Conservation (phyloP, 2,888 invertebrate genomes). For the Agrochola lota region DNA sequence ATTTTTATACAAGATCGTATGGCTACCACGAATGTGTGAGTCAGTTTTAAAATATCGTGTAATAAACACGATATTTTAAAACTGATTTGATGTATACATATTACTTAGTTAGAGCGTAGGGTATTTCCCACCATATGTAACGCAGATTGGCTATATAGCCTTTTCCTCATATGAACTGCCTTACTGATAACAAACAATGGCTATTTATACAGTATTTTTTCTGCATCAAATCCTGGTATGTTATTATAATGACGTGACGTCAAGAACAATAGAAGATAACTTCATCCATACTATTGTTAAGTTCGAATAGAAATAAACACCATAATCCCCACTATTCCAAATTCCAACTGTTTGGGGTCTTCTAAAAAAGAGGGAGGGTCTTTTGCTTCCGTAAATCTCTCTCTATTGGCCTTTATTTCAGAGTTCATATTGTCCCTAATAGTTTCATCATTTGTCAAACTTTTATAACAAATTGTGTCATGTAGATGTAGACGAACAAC, state of each 20-base stretch:
- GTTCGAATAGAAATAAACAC: neutral
- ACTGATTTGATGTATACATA: neutral
- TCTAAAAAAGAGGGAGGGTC: neutral
- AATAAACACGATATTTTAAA: neutral
- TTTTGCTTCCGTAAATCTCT: neutral
- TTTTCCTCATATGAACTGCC: slow-evolving; percentile 5
- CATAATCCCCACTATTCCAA: neutral
- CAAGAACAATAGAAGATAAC: neutral
- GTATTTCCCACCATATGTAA: slow-evolving; percentile 9
- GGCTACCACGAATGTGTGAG: neutral
- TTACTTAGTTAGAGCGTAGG: neutral
- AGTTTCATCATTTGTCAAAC: neutral
- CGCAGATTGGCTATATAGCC: neutral
- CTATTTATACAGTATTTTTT: neutral
- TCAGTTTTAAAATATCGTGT: too few species aligned
- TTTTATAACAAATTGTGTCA: neutral
- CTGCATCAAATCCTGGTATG: neutral
- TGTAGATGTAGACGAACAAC: neutral
- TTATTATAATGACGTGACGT: neutral
- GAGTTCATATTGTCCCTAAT: neutral
- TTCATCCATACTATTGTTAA: neutral
- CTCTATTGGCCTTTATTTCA: neutral
- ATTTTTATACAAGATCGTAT: slow-evolving; percentile 1
- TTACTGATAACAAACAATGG: slow-evolving; percentile 35
- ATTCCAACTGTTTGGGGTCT: neutral